A percentile compares a stretch with the other conserved stretches of the same genome.
These are phyloP conservation scores for Apostichopus parvimensis DNA, from an alignment of 35 echinoderm and acorn worm genomes.

Conservation along the genomic window DNA sequence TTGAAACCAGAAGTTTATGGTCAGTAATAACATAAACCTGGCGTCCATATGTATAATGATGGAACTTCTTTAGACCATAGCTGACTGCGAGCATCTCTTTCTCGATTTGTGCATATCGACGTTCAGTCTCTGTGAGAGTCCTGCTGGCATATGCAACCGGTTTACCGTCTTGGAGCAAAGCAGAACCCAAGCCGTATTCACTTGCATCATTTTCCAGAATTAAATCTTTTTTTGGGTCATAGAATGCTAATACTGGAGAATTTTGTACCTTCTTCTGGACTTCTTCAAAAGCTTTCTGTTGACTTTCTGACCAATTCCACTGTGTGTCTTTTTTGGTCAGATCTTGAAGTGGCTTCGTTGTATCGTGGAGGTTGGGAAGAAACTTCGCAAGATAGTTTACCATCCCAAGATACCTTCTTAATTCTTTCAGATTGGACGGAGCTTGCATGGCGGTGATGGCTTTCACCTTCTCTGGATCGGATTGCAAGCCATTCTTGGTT, in stretches of 20 bases:
- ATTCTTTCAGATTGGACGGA: slow-evolving; percentile 25
- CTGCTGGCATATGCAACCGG: slow-evolving; percentile 62
- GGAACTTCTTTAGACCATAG: slow-evolving; percentile 30
- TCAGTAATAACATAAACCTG: slow-evolving; percentile 55
- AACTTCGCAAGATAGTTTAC: slow-evolving; percentile 47
- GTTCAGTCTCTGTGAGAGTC: slow-evolving; percentile 64
- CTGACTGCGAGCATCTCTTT: slow-evolving; percentile 57
- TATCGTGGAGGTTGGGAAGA: slow-evolving; percentile 52
- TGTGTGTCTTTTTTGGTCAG: slow-evolving; percentile 1
- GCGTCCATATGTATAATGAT: slow-evolving; percentile 64
- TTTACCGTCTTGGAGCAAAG: slow-evolving; percentile 56
- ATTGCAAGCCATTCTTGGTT: slow-evolving; percentile 29
- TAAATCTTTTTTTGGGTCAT: slow-evolving; percentile 42
- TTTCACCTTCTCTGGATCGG: slow-evolving; percentile 29
- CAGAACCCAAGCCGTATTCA: slow-evolving; percentile 57
- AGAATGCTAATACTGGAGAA: slow-evolving; percentile 51
- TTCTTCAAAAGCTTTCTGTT: slow-evolving; percentile 34
- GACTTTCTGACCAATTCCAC: slow-evolving; percentile 27
- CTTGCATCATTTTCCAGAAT: slow-evolving; percentile 61
- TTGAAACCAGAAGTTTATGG: slow-evolving; percentile 68
- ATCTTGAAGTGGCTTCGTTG: slow-evolving; percentile 29
- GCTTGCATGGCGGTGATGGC: slow-evolving; percentile 22
- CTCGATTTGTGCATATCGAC: slow-evolving; percentile 59
- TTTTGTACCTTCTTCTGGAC: background rate
- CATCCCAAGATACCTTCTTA: slow-evolving; percentile 53